phyloP scores from a whole-genome alignment of 1,140 invertebrate species.

The Eumaeus atala region DNA sequence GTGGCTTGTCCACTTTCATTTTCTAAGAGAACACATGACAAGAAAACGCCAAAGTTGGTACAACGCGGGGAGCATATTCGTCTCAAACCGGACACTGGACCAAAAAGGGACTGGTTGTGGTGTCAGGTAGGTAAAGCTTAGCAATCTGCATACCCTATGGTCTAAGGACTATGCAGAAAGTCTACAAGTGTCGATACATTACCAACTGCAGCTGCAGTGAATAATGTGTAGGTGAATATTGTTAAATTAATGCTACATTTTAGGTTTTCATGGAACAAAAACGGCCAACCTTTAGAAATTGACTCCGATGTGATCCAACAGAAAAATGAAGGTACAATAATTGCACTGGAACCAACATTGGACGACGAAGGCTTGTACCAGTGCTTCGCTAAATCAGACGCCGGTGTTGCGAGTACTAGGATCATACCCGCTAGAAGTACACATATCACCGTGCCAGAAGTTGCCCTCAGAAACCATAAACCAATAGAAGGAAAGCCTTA shows the following conservation, averaged over 20 bases:
- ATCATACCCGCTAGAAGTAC: constrained; percentile 29
- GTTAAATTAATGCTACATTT: background rate
- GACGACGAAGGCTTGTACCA: constrained; percentile 38
- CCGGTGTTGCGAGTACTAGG: constrained; percentile 37
- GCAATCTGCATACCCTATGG: no score
- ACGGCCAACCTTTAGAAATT: constrained; percentile 11
- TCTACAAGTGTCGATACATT: no score
- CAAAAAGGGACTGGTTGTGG: no score
- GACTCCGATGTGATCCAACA: constrained; percentile 23
- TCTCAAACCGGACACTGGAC: no score
- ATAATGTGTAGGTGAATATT: background rate
- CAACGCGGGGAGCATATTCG: no score
- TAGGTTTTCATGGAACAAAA: constrained; percentile 12
- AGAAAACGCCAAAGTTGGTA: no score
- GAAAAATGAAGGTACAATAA: constrained; percentile 34
- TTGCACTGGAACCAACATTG: constrained; percentile 32
- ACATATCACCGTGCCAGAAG: constrained; percentile 31
- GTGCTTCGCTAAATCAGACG: constrained; percentile 34
- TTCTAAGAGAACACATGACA: no score
- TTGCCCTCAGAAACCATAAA: constrained; percentile 26
- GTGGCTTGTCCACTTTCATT: no score
- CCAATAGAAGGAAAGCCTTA: constrained; percentile 42
- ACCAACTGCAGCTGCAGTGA: no score
- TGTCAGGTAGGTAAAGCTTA: no score
- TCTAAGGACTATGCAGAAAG: no score